Evolutionary conservation across 37 sponge, comb jelly and placozoan genomes (phyloP).

Genomic region (Eunapius fragilis): DNA sequence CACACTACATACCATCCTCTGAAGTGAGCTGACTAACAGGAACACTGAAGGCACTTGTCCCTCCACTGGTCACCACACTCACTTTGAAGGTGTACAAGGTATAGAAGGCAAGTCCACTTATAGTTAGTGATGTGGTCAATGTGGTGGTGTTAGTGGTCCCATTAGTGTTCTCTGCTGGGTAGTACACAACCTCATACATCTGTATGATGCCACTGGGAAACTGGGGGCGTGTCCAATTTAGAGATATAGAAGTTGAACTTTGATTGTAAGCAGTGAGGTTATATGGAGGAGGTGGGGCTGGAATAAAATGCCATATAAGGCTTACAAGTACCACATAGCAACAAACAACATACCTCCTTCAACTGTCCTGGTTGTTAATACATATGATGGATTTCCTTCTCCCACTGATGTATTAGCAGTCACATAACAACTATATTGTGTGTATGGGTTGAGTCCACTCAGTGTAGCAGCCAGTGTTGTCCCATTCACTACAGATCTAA

Average conservation of each 20-base stretch:
- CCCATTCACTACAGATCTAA: too few relatives aligned
- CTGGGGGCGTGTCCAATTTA: constrained; percentile 3
- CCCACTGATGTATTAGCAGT: too few relatives aligned
- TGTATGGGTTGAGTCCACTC: too few relatives aligned
- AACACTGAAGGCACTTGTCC: not conserved
- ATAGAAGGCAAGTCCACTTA: constrained; percentile 5
- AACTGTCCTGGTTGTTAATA: too few relatives aligned
- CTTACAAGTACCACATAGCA: not conserved
- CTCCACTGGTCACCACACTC: constrained; percentile 1
- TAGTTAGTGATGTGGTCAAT: not conserved
- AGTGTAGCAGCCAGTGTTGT: too few relatives aligned
- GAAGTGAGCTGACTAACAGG: not conserved
- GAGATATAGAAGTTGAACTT: not conserved
- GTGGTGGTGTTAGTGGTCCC: not conserved
- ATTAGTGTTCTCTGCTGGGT: not conserved
- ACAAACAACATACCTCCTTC: too few relatives aligned
- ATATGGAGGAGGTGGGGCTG: constrained; percentile 39
- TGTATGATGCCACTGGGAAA: not conserved
- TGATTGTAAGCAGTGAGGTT: constrained; percentile 13
- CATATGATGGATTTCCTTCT: not conserved
- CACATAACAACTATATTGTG: too few relatives aligned
- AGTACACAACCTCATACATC: not conserved
- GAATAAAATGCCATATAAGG: not conserved
- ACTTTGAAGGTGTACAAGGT: not conserved
- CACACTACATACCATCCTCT: not conserved